Conservation (phyloP, 1,140 invertebrate genomes). For the Drosophila sulfurigaster region DNA sequence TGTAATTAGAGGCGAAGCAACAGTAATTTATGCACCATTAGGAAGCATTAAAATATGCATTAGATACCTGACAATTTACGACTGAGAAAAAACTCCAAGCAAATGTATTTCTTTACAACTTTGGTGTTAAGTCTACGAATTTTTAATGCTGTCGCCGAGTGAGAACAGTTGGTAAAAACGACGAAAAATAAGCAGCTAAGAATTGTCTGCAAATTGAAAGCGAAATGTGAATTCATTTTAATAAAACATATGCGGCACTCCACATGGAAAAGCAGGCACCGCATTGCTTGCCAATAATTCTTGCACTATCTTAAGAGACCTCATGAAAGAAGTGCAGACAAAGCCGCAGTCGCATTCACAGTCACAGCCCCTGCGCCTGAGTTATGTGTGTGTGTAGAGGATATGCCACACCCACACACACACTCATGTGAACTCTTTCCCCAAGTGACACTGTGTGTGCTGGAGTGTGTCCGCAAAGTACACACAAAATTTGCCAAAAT, state of each 20-base stretch:
- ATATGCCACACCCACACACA: slow-evolving; percentile 42
- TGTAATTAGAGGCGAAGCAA: slow-evolving; percentile 47
- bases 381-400: slow-evolving; percentile 53
- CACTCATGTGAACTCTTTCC: not conserved
- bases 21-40: slow-evolving; percentile 8
- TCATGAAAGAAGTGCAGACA: slow-evolving; percentile 73
- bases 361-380: slow-evolving; percentile 54
- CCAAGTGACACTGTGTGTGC: slow-evolving; percentile 5
- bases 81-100: not conserved
- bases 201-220: slow-evolving; percentile 76
- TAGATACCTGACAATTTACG: not conserved
- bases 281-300: slow-evolving; percentile 71
- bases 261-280: slow-evolving; percentile 30
- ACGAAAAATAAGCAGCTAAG: slow-evolving; percentile 36
- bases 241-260: slow-evolving; percentile 77
- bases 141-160: slow-evolving; percentile 54
- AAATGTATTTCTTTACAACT: slow-evolving; percentile 9
- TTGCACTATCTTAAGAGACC: slow-evolving; percentile 74
- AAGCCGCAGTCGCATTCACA: slow-evolving; percentile 72
- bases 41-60: not conserved
- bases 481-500: slow-evolving; percentile 69
- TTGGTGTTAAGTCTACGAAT: slow-evolving; percentile 50
- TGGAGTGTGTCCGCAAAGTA: slow-evolving; percentile 54
- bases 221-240: slow-evolving; percentile 76
- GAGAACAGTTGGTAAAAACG: slow-evolving; percentile 40